Evolutionary conservation across 2,113 vertebrate species (phyloP).

Genomic region (Empidonax traillii): DNA sequence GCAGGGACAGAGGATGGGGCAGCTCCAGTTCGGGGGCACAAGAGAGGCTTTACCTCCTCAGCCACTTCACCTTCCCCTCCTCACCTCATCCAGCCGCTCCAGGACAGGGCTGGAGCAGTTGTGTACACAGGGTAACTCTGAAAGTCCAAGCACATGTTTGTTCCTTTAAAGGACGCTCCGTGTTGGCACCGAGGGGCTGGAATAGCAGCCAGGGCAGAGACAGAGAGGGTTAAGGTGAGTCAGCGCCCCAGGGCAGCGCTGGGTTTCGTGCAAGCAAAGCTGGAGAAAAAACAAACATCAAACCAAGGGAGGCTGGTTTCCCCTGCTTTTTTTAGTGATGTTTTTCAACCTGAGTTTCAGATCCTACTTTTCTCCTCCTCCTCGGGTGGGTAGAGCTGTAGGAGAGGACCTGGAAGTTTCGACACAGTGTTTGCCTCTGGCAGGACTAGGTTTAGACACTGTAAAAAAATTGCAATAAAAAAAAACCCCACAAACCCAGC

Average conservation of each 20-base stretch:
- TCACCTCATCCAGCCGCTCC: accelerated
- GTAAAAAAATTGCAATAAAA: background rate
- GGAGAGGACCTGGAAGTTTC: background rate
- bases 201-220: background rate
- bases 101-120: background rate
- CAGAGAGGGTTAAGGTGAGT: background rate
- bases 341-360: background rate
- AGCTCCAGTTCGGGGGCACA: background rate
- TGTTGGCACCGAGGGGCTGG: accelerated
- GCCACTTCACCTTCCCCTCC: background rate
- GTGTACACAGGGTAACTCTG: accelerated
- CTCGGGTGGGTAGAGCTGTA: background rate
- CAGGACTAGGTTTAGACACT: background rate
- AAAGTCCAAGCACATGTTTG: background rate
- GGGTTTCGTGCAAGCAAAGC: background rate
- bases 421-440: background rate
- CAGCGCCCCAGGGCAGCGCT: background rate
- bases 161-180: background rate
- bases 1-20: background rate
- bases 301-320: background rate
- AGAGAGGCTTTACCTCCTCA: background rate
- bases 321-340: background rate
- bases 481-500: background rate
- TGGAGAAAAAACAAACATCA: background rate
- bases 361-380: background rate